Evolutionary conservation across 2,797 vertebrate genomes (phyloP).

Genomic region (Orestias chungarensis): DNA sequence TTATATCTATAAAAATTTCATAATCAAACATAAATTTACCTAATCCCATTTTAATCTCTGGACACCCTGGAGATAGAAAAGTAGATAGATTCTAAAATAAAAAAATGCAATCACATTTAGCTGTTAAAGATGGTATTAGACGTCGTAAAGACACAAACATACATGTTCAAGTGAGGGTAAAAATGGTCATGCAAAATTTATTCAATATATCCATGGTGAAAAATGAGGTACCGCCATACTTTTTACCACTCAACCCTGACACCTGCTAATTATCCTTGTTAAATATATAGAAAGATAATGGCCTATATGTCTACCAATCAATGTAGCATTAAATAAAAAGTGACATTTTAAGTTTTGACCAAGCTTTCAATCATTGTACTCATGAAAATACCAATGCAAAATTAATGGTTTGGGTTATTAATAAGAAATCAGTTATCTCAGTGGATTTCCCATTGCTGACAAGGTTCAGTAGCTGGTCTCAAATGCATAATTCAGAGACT

Average conservation of each 20-base stretch:
- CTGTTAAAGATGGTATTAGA: background rate
- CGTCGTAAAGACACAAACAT: background rate
- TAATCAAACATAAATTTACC: background rate
- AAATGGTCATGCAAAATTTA: no score
- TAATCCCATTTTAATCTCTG: background rate
- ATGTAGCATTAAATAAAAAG: background rate
- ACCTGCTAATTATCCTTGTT: no score
- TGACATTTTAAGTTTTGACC: background rate
- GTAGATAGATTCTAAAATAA: background rate
- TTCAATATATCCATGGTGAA: background rate
- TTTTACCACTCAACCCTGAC: no score
- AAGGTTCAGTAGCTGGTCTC: background rate
- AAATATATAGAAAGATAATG: background rate
- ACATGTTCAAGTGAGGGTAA: background rate
- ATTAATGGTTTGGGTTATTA: constrained; percentile 13
- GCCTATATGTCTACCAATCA: background rate
- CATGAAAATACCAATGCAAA: constrained; percentile 5
- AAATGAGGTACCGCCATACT: background rate
- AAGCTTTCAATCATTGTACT: background rate
- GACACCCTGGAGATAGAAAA: background rate
- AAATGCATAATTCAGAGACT: background rate
- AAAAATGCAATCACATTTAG: background rate
- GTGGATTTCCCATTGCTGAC: constrained; percentile 6
- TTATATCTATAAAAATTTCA: background rate
- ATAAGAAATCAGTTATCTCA: constrained; percentile 10